Evolutionary conservation across 2,797 vertebrate species (phyloP).

Genomic region (Phrynocephalus guinanensis): DNA sequence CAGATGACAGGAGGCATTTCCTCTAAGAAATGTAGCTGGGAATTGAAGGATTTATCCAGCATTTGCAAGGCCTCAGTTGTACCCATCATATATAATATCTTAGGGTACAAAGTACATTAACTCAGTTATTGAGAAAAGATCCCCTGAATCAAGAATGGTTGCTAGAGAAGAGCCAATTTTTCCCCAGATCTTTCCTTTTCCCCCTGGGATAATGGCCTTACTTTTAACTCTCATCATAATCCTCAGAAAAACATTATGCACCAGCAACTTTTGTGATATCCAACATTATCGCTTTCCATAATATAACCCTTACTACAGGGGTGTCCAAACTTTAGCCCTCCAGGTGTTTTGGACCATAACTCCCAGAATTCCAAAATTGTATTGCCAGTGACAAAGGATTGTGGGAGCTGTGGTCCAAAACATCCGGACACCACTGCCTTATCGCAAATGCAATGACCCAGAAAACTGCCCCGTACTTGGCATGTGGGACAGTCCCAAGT

Average conservation of each 20-base stretch:
- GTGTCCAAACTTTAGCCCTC: no score
- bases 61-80: constrained; percentile 9
- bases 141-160: background rate
- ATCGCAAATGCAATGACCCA: background rate
- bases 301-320: no score
- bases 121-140: background rate
- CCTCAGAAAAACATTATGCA: background rate
- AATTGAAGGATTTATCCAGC: constrained; percentile 24
- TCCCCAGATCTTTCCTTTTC: no score
- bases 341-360: no score
- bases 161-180: background rate
- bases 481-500: background rate
- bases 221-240: background rate
- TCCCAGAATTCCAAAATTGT: no score
- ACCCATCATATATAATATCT: constrained; percentile 4
- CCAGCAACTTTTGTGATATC: background rate
- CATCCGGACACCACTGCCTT: no score
- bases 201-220: background rate
- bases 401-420: no score
- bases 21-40: constrained; percentile 2
- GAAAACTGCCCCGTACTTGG: background rate
- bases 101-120: background rate
- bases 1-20: constrained; percentile 32
- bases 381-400: no score
- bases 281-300: background rate